Evolutionary conservation across 2,888 invertebrate species (phyloP).

Genomic region (Notodonta ziczac): DNA sequence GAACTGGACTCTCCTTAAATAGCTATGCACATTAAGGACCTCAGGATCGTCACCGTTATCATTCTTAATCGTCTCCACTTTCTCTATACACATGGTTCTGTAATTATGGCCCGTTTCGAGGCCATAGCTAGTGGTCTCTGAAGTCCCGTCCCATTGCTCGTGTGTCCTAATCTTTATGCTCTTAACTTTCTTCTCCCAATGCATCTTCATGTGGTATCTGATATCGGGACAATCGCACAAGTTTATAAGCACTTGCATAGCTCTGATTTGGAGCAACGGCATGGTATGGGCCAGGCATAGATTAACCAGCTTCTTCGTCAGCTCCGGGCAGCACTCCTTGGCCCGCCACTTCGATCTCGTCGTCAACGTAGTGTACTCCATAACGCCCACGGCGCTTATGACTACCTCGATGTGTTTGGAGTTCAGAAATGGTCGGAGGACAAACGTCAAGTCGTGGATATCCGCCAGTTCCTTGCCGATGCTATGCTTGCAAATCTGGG

Average conservation of each 20-base stretch:
- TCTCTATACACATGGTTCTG: constrained; percentile 68
- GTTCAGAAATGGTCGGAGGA: constrained; percentile 45
- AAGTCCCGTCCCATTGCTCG: constrained; percentile 70
- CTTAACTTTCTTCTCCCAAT: constrained; percentile 54
- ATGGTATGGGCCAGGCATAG: constrained; percentile 52
- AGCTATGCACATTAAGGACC: constrained; percentile 67
- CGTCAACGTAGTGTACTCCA: constrained; percentile 67
- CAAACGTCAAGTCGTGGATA: constrained; percentile 59
- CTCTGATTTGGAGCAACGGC: constrained; percentile 61
- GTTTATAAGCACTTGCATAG: constrained; percentile 70
- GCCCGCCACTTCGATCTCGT: constrained; percentile 73
- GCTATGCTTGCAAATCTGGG: constrained; percentile 69
- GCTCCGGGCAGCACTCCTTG: constrained; percentile 56
- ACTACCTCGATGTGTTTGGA: constrained; percentile 50
- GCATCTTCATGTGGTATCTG: constrained; percentile 55
- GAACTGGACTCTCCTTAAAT: constrained; percentile 49
- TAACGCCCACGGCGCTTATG: constrained; percentile 60
- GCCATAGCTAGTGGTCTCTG: constrained; percentile 58
- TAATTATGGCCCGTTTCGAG: constrained; percentile 69
- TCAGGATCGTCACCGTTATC: constrained; percentile 60
- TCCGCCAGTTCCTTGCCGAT: constrained; percentile 68
- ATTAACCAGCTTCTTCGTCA: constrained; percentile 55
- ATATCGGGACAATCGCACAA: constrained; percentile 74
- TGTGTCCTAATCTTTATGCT: constrained; percentile 55
- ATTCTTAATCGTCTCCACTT: constrained; percentile 63